phyloP scores from a whole-genome alignment of 2,797 vertebrate species.

The Taeniopygia guttata region DNA sequence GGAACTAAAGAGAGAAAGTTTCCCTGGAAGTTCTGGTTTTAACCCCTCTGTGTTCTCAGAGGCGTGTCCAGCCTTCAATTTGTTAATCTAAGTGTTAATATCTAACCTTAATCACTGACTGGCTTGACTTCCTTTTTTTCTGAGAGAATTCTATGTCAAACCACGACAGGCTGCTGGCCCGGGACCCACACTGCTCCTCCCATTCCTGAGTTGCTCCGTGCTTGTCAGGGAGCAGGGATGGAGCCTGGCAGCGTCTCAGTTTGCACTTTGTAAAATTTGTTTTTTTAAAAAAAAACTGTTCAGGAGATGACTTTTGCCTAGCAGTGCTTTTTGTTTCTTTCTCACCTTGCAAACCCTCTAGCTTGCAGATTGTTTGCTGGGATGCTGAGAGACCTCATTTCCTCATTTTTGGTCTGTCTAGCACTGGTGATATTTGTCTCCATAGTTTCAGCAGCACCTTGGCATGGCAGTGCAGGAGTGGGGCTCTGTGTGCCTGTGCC shows the following conservation, averaged over 20 bases:
- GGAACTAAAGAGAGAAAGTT: too few species aligned
- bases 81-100: too few species aligned
- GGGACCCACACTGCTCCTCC: background rate
- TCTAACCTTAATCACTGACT: too few species aligned
- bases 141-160: too few species aligned
- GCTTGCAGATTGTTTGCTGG: background rate
- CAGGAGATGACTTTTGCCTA: background rate
- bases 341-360: background rate
- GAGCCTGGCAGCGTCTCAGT: background rate
- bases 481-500: background rate
- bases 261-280: background rate
- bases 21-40: too few species aligned
- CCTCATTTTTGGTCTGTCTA: background rate
- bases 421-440: fast-evolving
- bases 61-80: too few species aligned
- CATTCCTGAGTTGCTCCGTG: fast-evolving
- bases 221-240: background rate
- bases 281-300: background rate
- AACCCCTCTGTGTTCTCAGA: too few species aligned
- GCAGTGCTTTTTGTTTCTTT: background rate
- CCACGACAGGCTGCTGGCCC: background rate
- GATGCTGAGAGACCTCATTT: background rate
- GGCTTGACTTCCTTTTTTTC: too few species aligned
- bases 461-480: background rate
- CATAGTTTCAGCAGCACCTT: fast-evolving